These are phyloP conservation scores for Siphlonurus alternatus DNA, from an alignment of 2,888 invertebrate genomes.

Conservation along the genomic window DNA sequence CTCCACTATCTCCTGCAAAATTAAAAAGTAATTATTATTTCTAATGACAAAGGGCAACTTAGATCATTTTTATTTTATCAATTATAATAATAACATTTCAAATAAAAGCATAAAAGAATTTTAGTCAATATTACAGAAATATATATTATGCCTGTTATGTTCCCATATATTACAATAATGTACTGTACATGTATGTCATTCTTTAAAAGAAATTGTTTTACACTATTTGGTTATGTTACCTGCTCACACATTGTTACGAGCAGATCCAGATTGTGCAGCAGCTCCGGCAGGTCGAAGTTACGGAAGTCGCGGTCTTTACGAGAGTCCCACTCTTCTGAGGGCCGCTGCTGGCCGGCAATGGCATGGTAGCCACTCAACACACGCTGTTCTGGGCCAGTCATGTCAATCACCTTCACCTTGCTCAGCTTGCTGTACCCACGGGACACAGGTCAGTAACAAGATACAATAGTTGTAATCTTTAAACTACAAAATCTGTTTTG, in stretches of 20 bases:
- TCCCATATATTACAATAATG: too few relatives aligned
- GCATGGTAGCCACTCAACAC: constrained; percentile 89
- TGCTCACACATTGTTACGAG: constrained; percentile 89
- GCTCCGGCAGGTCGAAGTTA: constrained; percentile 70
- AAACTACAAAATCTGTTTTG: background rate
- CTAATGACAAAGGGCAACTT: background rate
- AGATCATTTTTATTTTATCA: background rate
- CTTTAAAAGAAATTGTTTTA: background rate
- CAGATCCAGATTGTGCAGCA: constrained; percentile 80
- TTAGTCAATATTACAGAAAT: too few relatives aligned
- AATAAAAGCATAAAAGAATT: too few relatives aligned
- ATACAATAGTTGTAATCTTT: too few relatives aligned
- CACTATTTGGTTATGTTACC: constrained; percentile 23
- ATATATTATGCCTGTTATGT: too few relatives aligned
- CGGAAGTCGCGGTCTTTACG: constrained; percentile 38
- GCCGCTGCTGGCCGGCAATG: constrained; percentile 47
- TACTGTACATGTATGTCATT: too few relatives aligned
- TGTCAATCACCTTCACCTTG: constrained; percentile 94
- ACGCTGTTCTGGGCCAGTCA: constrained; percentile 92
- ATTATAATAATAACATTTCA: background rate
- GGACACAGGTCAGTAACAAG: too few relatives aligned
- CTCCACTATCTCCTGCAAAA: constrained; percentile 60
- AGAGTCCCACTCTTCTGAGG: constrained; percentile 37
- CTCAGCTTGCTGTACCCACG: constrained; percentile 44
- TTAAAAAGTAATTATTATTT: constrained; percentile 8